Conservation (phyloP, 2,113 vertebrate genomes). For the Sardina pilchardus region DNA sequence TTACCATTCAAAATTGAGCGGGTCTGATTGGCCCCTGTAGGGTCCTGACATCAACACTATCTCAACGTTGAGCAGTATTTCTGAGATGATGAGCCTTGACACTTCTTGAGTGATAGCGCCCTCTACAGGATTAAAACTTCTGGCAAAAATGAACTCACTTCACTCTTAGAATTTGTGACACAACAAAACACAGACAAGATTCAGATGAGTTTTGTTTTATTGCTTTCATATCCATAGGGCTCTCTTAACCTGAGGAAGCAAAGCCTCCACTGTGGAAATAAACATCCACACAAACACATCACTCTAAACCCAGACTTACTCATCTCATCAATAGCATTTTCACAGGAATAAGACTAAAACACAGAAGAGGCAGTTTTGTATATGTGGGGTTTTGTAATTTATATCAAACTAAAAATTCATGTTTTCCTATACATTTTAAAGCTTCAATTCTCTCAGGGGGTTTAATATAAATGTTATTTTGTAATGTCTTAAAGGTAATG, state of each 20-base stretch:
- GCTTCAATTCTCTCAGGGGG: constrained; percentile 36
- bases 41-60: background rate
- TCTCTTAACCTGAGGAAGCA: constrained; percentile 47
- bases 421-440: constrained; percentile 39
- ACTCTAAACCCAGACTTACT: background rate
- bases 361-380: constrained; percentile 39
- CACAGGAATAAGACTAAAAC: constrained; percentile 1
- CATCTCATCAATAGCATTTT: background rate
- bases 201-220: constrained; percentile 64
- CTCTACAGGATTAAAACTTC: constrained; percentile 52
- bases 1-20: background rate
- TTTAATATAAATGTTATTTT: constrained; percentile 22
- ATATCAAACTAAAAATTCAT: constrained; percentile 37
- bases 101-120: constrained; percentile 52
- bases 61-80: too few relatives aligned
- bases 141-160: background rate
- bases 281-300: constrained; percentile 15
- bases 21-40: background rate
- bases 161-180: background rate
- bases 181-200: constrained; percentile 28
- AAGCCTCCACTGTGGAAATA: constrained; percentile 27
- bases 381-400: constrained; percentile 34
- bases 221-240: constrained; percentile 75
- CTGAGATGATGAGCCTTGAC: background rate
- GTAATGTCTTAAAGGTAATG: constrained; percentile 13